Percentiles rank a stretch among this genome's conserved stretches.
These are phyloP conservation scores for Athalia cordata DNA, from an alignment of 2,888 invertebrate genomes.

Conservation along the genomic window DNA sequence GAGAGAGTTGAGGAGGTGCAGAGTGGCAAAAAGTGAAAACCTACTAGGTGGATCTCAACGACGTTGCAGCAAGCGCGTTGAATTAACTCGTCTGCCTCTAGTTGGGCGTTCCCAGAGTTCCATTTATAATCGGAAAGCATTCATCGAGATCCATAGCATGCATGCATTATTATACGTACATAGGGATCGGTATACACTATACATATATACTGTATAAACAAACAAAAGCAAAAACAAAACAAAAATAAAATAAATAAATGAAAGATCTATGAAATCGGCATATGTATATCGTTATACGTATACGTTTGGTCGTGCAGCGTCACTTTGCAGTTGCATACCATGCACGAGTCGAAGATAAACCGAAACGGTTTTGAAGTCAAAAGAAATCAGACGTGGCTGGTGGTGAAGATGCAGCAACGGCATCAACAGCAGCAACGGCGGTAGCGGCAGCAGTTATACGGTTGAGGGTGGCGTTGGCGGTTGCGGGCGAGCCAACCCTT, in stretches of 20 bases:
- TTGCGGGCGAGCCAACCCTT: slow-evolving; percentile 20
- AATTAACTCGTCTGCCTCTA: slow-evolving; percentile 37
- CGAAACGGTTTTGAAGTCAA: slow-evolving; percentile 30
- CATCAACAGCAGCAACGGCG: too few species aligned
- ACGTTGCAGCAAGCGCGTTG: slow-evolving; percentile 13
- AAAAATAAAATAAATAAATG: not conserved
- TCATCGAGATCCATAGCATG: slow-evolving; percentile 5
- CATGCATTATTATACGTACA: not conserved
- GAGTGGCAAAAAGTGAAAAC: slow-evolving; percentile 37
- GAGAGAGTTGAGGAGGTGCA: slow-evolving; percentile 4
- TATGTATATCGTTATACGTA: too few species aligned
- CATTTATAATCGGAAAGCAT: slow-evolving; percentile 43
- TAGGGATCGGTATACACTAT: not conserved
- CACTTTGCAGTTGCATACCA: slow-evolving; percentile 6
- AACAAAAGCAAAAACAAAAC: too few species aligned
- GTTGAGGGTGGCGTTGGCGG: not conserved
- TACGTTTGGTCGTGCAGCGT: not conserved
- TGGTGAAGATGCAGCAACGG: not conserved
- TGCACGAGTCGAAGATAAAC: slow-evolving; percentile 29
- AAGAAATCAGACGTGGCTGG: slow-evolving; percentile 21
- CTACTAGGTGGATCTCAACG: slow-evolving; percentile 27
- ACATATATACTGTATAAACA: not conserved
- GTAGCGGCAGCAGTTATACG: too few species aligned
- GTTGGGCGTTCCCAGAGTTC: slow-evolving; percentile 29
- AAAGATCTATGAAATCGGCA: slow-evolving; percentile 31